Percentiles rank a stretch among this genome's conserved stretches.
These are phyloP conservation scores for Clitarchus hookeri DNA, from an alignment of 2,888 invertebrate genomes.

Conservation along the genomic window DNA sequence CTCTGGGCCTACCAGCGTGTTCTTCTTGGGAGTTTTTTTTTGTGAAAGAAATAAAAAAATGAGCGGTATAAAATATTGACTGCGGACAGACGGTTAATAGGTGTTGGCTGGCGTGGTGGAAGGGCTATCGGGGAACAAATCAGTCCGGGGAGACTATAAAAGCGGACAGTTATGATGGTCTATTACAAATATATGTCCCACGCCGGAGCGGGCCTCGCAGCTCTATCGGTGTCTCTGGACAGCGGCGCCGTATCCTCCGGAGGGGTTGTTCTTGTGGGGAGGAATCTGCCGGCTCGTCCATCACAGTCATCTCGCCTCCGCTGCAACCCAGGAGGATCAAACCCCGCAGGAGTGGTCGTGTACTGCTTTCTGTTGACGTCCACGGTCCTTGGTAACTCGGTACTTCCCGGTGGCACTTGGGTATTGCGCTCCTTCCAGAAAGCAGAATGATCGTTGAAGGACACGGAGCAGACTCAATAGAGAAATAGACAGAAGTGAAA, in stretches of 20 bases:
- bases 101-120: background rate
- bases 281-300: background rate
- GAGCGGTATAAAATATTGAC: background rate
- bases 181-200: slow-evolving; percentile 3
- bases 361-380: no score
- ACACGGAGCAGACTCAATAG: no score
- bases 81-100: slow-evolving; percentile 2
- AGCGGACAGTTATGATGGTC: background rate
- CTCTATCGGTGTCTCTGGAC: background rate
- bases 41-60: background rate
- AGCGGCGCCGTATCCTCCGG: background rate
- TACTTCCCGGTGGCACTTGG: no score
- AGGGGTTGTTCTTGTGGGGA: background rate
- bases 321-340: background rate
- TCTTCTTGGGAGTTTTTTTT: background rate
- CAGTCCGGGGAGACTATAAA: background rate
- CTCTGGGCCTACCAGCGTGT: background rate
- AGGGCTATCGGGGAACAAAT: background rate
- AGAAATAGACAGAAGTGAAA: no score
- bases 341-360: background rate
- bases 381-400: no score
- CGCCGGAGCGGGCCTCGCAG: background rate
- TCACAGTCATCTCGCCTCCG: background rate
- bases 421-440: no score
- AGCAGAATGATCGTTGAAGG: no score